Evolutionary conservation across 2,113 vertebrate species (phyloP).

Genomic region (Danionella cerebrum): DNA sequence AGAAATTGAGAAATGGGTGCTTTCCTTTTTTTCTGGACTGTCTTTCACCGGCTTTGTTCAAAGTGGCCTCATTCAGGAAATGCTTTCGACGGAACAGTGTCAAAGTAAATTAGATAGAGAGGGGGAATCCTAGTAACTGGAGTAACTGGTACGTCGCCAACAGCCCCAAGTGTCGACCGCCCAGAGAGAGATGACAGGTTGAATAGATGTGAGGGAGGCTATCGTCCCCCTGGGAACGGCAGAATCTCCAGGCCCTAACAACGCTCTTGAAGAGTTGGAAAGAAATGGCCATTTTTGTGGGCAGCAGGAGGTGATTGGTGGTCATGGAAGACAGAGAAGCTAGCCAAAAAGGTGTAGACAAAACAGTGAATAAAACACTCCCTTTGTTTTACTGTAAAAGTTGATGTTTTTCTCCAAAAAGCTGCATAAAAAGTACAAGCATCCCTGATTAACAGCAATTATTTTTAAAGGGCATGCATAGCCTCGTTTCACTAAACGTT

Average conservation of each 20-base stretch:
- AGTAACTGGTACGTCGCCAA: neutral
- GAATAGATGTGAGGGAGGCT: constrained; percentile 4
- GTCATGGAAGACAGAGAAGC: neutral
- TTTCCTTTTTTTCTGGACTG: neutral
- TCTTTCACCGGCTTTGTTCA: neutral
- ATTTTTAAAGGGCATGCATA: too few relatives aligned
- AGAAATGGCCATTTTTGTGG: constrained; percentile 19
- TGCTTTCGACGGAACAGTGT: constrained; percentile 1
- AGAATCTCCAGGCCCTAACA: neutral
- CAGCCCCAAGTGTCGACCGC: neutral
- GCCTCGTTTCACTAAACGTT: too few relatives aligned
- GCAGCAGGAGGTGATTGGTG: constrained; percentile 21
- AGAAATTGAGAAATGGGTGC: neutral
- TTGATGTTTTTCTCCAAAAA: neutral
- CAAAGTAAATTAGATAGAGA: constrained; percentile 12
- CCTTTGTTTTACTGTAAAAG: neutral
- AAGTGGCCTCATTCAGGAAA: constrained; percentile 7
- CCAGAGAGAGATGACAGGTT: constrained; percentile 2
- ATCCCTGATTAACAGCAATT: too few relatives aligned
- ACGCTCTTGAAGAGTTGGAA: neutral
- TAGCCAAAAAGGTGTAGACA: neutral
- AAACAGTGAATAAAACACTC: neutral
- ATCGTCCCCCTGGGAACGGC: constrained; percentile 22
- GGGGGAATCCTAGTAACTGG: neutral
- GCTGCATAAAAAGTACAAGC: too few relatives aligned